phyloP scores from a whole-genome alignment of 2,888 invertebrate species.

The Tiliacea citrago region DNA sequence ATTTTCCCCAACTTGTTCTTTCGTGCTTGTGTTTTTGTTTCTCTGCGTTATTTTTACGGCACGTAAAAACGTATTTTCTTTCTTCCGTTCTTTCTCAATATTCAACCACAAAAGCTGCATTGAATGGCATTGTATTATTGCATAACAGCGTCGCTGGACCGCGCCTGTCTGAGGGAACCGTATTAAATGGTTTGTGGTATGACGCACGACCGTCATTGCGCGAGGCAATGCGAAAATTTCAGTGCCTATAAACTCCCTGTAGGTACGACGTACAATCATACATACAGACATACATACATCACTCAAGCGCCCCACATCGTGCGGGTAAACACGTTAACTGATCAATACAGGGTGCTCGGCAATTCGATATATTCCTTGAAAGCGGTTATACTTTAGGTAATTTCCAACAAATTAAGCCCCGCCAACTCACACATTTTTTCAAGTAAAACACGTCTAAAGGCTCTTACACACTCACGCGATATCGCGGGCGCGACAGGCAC shows the following conservation, averaged over 20 bases:
- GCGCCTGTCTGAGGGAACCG: slow-evolving; percentile 77
- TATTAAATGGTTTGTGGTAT: slow-evolving; percentile 82
- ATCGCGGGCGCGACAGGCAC: no score
- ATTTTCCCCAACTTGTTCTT: no score
- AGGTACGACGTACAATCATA: slow-evolving; percentile 36
- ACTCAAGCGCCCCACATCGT: slow-evolving; percentile 50
- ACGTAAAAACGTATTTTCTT: no score
- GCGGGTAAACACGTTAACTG: slow-evolving; percentile 51
- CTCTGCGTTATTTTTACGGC: no score
- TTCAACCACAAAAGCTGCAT: slow-evolving; percentile 13
- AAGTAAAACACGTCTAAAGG: no score
- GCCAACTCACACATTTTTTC: no score
- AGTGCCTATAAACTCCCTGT: slow-evolving; percentile 64
- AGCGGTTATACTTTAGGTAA: no score
- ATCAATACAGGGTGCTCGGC: not conserved
- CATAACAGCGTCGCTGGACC: slow-evolving; percentile 63
- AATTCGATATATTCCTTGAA: no score
- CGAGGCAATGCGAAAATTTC: slow-evolving; percentile 67
- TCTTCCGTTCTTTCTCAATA: no score
- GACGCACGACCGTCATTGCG: slow-evolving; percentile 74
- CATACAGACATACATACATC: slow-evolving; percentile 28
- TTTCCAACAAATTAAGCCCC: no score
- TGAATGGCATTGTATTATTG: slow-evolving; percentile 60
- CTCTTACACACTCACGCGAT: no score
- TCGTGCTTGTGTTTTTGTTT: no score